These are phyloP conservation scores for Sebastes vulpes DNA, from an alignment of 2,797 vertebrate genomes.

Conservation along the genomic window DNA sequence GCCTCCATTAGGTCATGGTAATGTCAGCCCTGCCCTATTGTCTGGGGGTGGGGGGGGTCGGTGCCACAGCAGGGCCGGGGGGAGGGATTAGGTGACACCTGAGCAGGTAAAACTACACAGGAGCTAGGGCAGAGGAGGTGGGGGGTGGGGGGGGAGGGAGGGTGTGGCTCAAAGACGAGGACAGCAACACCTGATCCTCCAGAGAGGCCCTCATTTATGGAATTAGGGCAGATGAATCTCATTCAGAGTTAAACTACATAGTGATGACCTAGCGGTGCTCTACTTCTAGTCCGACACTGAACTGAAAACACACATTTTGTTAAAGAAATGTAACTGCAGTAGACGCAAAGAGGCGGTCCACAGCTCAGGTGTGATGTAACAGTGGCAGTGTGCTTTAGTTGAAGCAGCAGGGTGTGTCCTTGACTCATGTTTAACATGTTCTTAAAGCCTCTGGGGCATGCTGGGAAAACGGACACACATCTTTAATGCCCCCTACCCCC, in stretches of 20 bases:
- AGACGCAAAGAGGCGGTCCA: not conserved
- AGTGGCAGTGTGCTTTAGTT: not conserved
- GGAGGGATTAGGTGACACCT: constrained; percentile 83
- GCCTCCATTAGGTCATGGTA: constrained; percentile 80
- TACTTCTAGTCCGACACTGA: not conserved
- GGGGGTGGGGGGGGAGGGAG: constrained; percentile 21
- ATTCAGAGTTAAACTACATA: constrained; percentile 15
- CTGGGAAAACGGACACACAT: constrained; percentile 29
- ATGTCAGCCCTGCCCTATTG: constrained; percentile 83
- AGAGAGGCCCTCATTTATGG: constrained; percentile 67
- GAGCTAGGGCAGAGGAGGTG: constrained; percentile 36
- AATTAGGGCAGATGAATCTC: constrained; percentile 67
- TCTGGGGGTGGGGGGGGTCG: constrained; percentile 74
- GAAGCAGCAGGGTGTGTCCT: not conserved
- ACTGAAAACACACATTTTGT: not conserved
- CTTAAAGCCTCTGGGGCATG: constrained; percentile 19
- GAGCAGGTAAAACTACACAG: constrained; percentile 84
- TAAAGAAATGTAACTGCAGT: not conserved
- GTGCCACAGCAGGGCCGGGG: constrained; percentile 71
- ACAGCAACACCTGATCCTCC: constrained; percentile 69
- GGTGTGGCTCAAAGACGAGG: constrained; percentile 74
- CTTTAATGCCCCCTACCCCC: constrained; percentile 14
- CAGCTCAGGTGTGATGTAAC: not conserved
- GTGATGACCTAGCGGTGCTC: constrained; percentile 2
- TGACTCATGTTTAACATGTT: constrained; percentile 22